Evolutionary conservation across 1,140 invertebrate genomes (phyloP), one percentile per base, ranked within the genome.

Genomic region (Hormaphis cornu): DNA sequence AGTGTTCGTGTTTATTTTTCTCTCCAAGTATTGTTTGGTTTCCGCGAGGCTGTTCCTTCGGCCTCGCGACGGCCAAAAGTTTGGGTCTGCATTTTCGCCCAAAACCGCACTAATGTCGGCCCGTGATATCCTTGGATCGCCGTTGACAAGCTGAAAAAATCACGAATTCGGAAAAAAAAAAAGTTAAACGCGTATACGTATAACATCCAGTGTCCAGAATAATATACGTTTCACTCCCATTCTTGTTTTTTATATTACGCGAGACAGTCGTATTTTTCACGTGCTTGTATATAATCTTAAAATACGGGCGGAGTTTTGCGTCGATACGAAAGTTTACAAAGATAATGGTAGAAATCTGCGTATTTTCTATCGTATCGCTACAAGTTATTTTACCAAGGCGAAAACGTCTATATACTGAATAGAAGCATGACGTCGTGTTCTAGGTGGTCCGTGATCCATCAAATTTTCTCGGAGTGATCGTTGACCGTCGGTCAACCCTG

Each of bases 21-120:
- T 66, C 1, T 48, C 61, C 16, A 20, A 28, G 26, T 48, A 66
- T 46, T 66, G 24, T 30, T 48, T 56, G 12, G 69, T 18, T 22
- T 69, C 59, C 0, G 59, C 70, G 16, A n/a, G 50, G 20, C 50
- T 56, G 16, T 61, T 70, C 66, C 72, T 69, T 16, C 72, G 56
- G 20, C 72, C 72, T 18, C 72, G 24, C 9, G 72, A 70, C 24
- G 72, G 72, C 72, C 72, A 73, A 63, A 73, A 73, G 14, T 70
- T 71, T 10, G 72, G 72, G 63, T 73, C 72, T 14, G 63, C 48
- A 12, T 63, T 73, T 18, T 70, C 72, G 10, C 59, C 61, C 37
- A 73, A 52, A 44, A 72, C 69, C 24, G 72, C 40, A n/a, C 70
- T 59, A 3, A 73, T 70, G 52, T 73, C 72, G 58, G 63, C 61